Evolutionary conservation across 2,113 vertebrate genomes (phyloP), one percentile per base, ranked within the genome.

Genomic region (Planiliza haematocheilus): DNA sequence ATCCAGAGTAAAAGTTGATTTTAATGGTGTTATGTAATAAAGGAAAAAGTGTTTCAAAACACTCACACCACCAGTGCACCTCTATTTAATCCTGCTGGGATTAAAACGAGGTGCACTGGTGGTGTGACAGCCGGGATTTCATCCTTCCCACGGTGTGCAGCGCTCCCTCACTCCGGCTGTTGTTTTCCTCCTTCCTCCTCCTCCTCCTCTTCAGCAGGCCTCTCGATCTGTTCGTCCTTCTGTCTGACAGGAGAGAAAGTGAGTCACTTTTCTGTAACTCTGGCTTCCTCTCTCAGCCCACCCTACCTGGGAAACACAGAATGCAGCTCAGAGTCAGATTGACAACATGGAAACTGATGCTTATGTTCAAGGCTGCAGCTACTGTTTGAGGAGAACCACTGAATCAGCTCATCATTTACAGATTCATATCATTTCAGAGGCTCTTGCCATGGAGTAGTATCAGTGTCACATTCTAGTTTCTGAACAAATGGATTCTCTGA

Each of bases 131-230:
- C 5, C 24, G 5, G 24, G 24, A 30, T 5, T 30, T 30, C 45
- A 20, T 63, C 36, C 57, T 10, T 64, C 55, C 59, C 34, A 64
- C 53, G 20, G 43, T 18, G 13, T 17, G 63, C 56, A 43, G 51
- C 30, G 36, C 51, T 59, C 45, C 49, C 45, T 74, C 36, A 14
- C 52, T 46, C 36, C 60, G 46, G 42, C 78, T 84, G 78, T 79
- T 65, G 53, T 81, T 67, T 60, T 21, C 36, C 30, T 49, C 9
- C 16, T 67, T 30, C 52, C 10, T 46, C 52, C 13, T 41, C 59
- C 41, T 63, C 45, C 69, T 53, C 39, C 39, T 55, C 70, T 58
- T 69, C 79, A 42, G 34, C 59, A 48, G 36, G 5, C 16, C 42
- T 43, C 37, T 68, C 30, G 0, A 18, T 48, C 72, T 80, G 64